phyloP scores from a whole-genome alignment of 2,113 vertebrate genomes.

The Nothobranchius kuhntae region DNA sequence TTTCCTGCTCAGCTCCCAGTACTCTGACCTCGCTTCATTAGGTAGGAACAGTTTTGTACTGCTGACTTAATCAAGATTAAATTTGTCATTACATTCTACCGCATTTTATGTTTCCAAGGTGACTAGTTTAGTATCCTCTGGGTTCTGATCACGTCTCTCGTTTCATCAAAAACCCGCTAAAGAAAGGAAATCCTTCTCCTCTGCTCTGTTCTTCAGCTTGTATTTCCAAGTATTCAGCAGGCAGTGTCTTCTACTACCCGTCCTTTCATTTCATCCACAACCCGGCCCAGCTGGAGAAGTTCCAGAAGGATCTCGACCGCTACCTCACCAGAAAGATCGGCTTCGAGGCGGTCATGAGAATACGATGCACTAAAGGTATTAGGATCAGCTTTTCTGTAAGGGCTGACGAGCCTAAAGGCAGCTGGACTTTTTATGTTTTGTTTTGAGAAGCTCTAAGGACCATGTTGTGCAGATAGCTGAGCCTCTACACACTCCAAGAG shows the following conservation, averaged over 20 bases:
- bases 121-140: no score
- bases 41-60: constrained; percentile 74
- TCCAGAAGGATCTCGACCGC: constrained; percentile 92
- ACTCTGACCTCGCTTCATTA: constrained; percentile 92
- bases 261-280: constrained; percentile 91
- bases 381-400: not conserved
- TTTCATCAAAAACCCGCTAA: no score
- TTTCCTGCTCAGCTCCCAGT: constrained; percentile 95
- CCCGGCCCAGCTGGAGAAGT: constrained; percentile 87
- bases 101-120: no score
- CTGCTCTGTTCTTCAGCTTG: constrained; percentile 80
- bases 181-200: not conserved
- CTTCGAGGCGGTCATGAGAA: constrained; percentile 99
- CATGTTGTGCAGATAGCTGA: no score
- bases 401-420: no score
- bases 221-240: constrained; percentile 93
- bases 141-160: no score
- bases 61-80: not conserved
- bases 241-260: constrained; percentile 95
- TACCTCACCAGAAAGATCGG: constrained; percentile 97
- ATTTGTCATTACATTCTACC: not conserved
- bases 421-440: no score
- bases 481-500: not conserved
- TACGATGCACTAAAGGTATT: constrained; percentile 97
- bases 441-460: no score